Evolutionary conservation across 64 coral and sea anemone species (phyloP).

Genomic region (Montipora capricornis): DNA sequence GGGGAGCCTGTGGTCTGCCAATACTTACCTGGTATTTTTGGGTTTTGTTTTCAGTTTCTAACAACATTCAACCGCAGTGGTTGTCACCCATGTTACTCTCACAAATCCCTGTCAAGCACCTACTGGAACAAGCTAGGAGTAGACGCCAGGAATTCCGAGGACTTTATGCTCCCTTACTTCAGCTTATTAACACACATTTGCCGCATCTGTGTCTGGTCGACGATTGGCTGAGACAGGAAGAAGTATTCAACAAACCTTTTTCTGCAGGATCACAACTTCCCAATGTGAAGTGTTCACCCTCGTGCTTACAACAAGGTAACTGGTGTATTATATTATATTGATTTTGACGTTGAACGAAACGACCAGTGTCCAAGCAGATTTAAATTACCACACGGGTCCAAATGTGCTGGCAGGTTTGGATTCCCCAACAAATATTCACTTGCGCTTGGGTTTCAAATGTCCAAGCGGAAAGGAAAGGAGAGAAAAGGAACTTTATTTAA

Average conservation of each 20-base stretch:
- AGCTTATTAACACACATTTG: conserved; percentile 81
- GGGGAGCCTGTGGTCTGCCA: too few species aligned
- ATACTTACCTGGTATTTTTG: background rate
- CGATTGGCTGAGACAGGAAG: conserved; percentile 88
- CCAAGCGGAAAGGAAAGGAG: too few species aligned
- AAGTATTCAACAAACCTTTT: conserved; percentile 43
- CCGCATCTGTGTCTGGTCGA: conserved; percentile 94
- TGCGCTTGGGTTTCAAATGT: too few species aligned
- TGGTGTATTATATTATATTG: too few species aligned
- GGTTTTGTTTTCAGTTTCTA: conserved; percentile 46
- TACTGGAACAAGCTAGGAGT: conserved; percentile 77
- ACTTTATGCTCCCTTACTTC: conserved; percentile 84
- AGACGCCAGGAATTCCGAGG: conserved; percentile 79
- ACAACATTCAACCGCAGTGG: conserved; percentile 74
- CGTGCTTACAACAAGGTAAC: conserved; percentile 60
- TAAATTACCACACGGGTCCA: too few species aligned
- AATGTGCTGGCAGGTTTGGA: too few species aligned
- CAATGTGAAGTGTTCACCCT: conserved; percentile 54
- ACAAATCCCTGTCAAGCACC: conserved; percentile 92
- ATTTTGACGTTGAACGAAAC: too few species aligned
- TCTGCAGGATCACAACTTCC: conserved; percentile 16
- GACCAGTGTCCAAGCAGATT: too few species aligned
- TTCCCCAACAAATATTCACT: too few species aligned
- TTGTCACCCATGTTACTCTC: conserved; percentile 70
- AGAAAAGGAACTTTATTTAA: too few species aligned